Base-by-base conservation (phyloP, 2,113 vertebrate species). In the Prietella phreatophila region DNA sequence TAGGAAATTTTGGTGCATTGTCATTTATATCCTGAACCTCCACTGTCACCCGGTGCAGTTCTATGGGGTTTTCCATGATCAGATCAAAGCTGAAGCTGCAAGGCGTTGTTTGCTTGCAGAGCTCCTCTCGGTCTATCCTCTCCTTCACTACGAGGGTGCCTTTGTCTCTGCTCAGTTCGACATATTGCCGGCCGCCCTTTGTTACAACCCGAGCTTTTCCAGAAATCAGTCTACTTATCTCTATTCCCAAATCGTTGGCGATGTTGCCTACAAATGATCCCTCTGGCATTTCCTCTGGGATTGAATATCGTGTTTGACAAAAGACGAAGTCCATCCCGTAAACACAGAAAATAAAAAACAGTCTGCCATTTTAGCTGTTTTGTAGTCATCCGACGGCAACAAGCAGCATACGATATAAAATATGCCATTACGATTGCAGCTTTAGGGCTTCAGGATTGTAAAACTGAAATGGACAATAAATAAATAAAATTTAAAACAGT, bases 81-180 rank as follows among this genome's bases (percentile, higher is more conserved):
- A 50, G 47, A 50, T 50, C 47, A 50, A 50, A 50, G 9, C 47
- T 50, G 9, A 50, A 50, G 47, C 47, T 50, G 47, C 47, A 50
- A 9, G 47, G 47, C 9, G 47, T 50, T 50, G 47, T 10, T 50
- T 50, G 47, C 47, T 50, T 50, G 47, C 47, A 50, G 47, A 50
- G 47, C 47, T 50, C 47, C 75, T 96, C 95, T 69, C 95, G 92
- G 56, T 96, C 94, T 89, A 95, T 95, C 88, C 92, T 92, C 82
- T 94, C 92, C 9, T 85, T 92, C 0, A 94, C 91, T 85, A 94
- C 88, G 85, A 95, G 90, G 83, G 91, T 89, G 73, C 93, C 93
- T 86, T 91, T 93, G 78, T 94, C 90, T 88, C 86, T 86, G 81
- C 89, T 90, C 63, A 93, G 85, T 30, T 91, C 90, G 36, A 95